phyloP scores from a whole-genome alignment of 2,113 vertebrate genomes.

The Siphamia tubifer region DNA sequence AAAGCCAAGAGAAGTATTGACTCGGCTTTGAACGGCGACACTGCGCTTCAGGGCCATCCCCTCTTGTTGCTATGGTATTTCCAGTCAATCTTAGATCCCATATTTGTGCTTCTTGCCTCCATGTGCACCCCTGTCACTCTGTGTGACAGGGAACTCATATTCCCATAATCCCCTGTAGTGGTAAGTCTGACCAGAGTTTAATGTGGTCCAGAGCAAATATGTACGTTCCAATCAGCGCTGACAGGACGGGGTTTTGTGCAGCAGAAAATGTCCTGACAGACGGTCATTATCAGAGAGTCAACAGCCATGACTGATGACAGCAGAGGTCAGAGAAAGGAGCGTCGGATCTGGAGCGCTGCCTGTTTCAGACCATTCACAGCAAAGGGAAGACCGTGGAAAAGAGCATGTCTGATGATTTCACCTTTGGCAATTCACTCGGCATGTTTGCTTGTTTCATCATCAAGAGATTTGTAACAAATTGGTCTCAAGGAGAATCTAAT shows the following conservation, averaged over 20 bases:
- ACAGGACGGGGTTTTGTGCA: slow-evolving; percentile 63
- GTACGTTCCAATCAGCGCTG: slow-evolving; percentile 69
- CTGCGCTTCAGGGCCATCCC: slow-evolving; percentile 59
- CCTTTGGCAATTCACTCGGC: slow-evolving; percentile 57
- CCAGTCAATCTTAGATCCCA: slow-evolving; percentile 63
- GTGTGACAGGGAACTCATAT: slow-evolving; percentile 69
- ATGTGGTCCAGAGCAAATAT: slow-evolving; percentile 72
- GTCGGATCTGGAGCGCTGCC: slow-evolving; percentile 66
- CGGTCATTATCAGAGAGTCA: slow-evolving; percentile 75
- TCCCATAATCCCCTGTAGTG: slow-evolving; percentile 70
- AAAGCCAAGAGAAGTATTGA: slow-evolving; percentile 71
- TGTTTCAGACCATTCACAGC: slow-evolving; percentile 64
- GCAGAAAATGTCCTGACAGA: slow-evolving; percentile 65
- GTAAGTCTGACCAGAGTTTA: slow-evolving; percentile 41
- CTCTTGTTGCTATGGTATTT: slow-evolving; percentile 73
- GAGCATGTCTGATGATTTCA: slow-evolving; percentile 70
- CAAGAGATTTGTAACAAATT: slow-evolving; percentile 69
- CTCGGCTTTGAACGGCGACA: slow-evolving; percentile 63
- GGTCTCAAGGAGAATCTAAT: slow-evolving; percentile 18
- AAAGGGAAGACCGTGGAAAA: slow-evolving; percentile 63
- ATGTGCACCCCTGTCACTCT: slow-evolving; percentile 17
- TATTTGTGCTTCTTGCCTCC: slow-evolving; percentile 51
- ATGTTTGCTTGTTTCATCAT: slow-evolving; percentile 68
- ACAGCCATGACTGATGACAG: slow-evolving; percentile 79
- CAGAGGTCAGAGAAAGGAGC: slow-evolving; percentile 70